Conservation (phyloP, 1,140 invertebrate species). For the Notospermus geniculatus region DNA sequence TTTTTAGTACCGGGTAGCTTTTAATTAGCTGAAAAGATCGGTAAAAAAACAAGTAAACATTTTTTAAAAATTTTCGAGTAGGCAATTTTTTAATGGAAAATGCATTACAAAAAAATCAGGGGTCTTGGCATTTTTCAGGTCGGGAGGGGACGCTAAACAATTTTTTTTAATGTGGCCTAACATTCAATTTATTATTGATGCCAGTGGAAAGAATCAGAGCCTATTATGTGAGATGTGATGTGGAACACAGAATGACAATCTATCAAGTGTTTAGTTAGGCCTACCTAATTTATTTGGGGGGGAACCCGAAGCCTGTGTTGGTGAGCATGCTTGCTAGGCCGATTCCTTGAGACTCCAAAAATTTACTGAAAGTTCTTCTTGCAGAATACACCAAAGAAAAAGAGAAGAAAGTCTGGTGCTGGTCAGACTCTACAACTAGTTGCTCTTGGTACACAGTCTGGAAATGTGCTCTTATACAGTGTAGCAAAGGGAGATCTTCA, state of each 20-base stretch:
- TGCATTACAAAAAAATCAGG: too few species aligned
- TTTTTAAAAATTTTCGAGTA: too few species aligned
- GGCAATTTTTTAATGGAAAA: too few species aligned
- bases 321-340: not conserved
- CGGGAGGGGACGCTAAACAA: too few species aligned
- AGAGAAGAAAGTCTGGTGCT: constrained; percentile 51
- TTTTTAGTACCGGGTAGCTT: too few species aligned
- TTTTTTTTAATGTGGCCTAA: too few species aligned
- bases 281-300: not conserved
- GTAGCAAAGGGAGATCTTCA: constrained; percentile 64
- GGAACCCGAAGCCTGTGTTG: not conserved
- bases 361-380: constrained; percentile 1
- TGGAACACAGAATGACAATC: not conserved
- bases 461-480: constrained; percentile 68
- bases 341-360: constrained; percentile 3
- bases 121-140: too few species aligned
- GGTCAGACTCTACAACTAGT: constrained; percentile 31
- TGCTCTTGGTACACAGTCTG: constrained; percentile 67
- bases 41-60: too few species aligned
- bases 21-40: too few species aligned
- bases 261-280: not conserved
- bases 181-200: too few species aligned
- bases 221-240: not conserved
- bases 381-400: constrained; percentile 35
- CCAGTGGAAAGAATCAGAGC: constrained; percentile 8